These are phyloP conservation scores for Gymnosoma rotundatum DNA, from an alignment of 2,888 invertebrate species.

Conservation along the genomic window DNA sequence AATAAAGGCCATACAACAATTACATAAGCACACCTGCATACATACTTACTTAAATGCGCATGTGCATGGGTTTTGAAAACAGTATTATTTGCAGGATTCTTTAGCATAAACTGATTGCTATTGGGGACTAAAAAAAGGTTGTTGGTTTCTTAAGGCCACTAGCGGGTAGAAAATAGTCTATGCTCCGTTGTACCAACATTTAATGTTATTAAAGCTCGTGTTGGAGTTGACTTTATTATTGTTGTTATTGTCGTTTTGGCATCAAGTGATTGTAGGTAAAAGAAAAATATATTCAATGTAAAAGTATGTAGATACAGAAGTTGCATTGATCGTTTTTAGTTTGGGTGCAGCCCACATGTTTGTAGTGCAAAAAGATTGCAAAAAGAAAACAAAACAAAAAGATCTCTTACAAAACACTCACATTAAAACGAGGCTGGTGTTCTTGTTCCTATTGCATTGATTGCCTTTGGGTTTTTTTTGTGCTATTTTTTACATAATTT, in stretches of 20 bases:
- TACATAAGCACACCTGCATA: neutral
- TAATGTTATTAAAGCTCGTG: conserved; percentile 31
- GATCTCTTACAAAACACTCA: neutral
- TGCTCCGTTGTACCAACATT: conserved; percentile 1
- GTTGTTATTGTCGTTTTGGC: conserved; percentile 32
- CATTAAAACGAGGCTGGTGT: conserved; percentile 54
- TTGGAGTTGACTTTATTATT: conserved; percentile 30
- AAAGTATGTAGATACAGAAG: conserved; percentile 46
- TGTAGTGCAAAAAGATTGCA: conserved; percentile 66
- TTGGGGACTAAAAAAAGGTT: conserved; percentile 16
- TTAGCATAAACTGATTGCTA: conserved; percentile 32
- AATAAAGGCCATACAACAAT: conserved; percentile 49
- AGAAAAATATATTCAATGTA: conserved; percentile 48
- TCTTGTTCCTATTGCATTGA: conserved; percentile 59
- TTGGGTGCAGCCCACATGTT: conserved; percentile 72
- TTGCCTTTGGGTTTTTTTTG: conserved; percentile 69
- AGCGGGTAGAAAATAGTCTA: conserved; percentile 21
- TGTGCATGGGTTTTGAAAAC: conserved; percentile 25
- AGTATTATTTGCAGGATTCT: conserved; percentile 65
- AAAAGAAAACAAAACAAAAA: neutral
- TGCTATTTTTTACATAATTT: too few species aligned
- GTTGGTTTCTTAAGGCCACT: conserved; percentile 39
- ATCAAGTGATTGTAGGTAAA: conserved; percentile 50
- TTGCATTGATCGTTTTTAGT: conserved; percentile 64
- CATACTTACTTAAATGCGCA: neutral